These are phyloP conservation scores for Melitaea cinxia DNA, from an alignment of 1,140 invertebrate species.

Conservation along the genomic window DNA sequence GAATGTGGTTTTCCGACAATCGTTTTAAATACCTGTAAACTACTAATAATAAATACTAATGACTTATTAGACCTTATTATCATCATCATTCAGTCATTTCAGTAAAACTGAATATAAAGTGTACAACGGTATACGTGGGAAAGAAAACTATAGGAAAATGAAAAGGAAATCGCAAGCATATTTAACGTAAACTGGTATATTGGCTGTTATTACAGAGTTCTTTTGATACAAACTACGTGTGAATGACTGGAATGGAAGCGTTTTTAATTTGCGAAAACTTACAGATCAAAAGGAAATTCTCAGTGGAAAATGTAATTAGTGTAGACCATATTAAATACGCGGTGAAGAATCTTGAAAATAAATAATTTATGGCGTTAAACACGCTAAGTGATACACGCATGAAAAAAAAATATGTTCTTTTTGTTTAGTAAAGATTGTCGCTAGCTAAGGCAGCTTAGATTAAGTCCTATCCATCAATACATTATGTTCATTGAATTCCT, in stretches of 20 bases:
- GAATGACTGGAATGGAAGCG: conserved; percentile 12
- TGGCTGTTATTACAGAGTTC: neutral
- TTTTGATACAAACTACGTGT: conserved; percentile 15
- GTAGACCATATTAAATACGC: conserved; percentile 8
- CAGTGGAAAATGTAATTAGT: conserved; percentile 15
- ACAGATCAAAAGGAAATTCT: conserved; percentile 20
- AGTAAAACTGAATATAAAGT: too few relatives aligned
- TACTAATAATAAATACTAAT: too few relatives aligned
- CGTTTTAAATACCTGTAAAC: too few relatives aligned
- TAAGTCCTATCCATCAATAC: neutral
- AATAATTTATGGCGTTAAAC: neutral
- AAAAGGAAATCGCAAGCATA: neutral
- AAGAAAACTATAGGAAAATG: neutral
- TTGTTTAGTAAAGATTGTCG: too few relatives aligned
- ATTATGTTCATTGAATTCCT: neutral
- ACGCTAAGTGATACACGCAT: neutral
- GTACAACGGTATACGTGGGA: neutral
- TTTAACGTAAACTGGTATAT: conserved; percentile 7
- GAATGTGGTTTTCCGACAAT: too few relatives aligned
- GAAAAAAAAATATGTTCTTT: neutral
- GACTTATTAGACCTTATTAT: too few relatives aligned
- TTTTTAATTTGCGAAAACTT: conserved; percentile 22
- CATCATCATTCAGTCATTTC: too few relatives aligned
- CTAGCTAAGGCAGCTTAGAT: too few relatives aligned
- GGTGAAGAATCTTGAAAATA: conserved; percentile 1